Percentiles rank a stretch among this genome's conserved stretches.
phyloP scores from a whole-genome alignment of 2,797 vertebrate genomes.

The Crenuchus spilurus region DNA sequence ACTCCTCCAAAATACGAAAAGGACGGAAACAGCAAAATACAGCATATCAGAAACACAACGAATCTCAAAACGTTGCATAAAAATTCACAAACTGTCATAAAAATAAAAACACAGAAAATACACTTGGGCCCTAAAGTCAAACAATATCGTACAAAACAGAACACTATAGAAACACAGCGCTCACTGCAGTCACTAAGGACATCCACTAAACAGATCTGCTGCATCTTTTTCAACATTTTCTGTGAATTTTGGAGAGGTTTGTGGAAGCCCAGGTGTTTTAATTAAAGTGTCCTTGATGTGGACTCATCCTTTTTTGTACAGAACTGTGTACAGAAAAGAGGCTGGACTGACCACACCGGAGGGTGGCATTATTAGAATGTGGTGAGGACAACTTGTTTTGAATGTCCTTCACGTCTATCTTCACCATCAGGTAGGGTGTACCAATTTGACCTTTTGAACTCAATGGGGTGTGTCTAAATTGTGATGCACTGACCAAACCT shows the following conservation, averaged over 20 bases:
- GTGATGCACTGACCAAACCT: conserved; percentile 63
- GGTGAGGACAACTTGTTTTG: conserved; percentile 10
- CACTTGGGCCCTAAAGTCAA: conserved; percentile 76
- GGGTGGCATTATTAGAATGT: conserved; percentile 17
- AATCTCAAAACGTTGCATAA: conserved; percentile 28
- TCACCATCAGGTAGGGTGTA: neutral
- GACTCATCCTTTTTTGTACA: conserved; percentile 24
- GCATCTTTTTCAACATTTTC: conserved; percentile 20
- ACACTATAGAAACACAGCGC: conserved; percentile 46
- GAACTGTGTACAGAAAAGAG: conserved; percentile 28
- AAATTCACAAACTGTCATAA: conserved; percentile 74
- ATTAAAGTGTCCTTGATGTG: conserved; percentile 15
- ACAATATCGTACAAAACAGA: conserved; percentile 71
- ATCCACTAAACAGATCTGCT: conserved; percentile 23
- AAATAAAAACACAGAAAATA: conserved; percentile 71
- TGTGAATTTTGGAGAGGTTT: conserved; percentile 37
- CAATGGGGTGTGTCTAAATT: conserved; percentile 56
- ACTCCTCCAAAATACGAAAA: conserved; percentile 28
- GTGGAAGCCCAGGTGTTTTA: conserved; percentile 55
- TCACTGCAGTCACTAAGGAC: conserved; percentile 36
- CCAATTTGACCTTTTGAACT: conserved; percentile 10
- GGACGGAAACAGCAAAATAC: conserved; percentile 15
- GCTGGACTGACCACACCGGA: conserved; percentile 36
- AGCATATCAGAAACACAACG: conserved; percentile 14
- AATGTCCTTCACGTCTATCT: conserved; percentile 3